Evolutionary conservation across 64 coral and sea anemone genomes (phyloP).

Genomic region (Catalaphyllia jardinei): DNA sequence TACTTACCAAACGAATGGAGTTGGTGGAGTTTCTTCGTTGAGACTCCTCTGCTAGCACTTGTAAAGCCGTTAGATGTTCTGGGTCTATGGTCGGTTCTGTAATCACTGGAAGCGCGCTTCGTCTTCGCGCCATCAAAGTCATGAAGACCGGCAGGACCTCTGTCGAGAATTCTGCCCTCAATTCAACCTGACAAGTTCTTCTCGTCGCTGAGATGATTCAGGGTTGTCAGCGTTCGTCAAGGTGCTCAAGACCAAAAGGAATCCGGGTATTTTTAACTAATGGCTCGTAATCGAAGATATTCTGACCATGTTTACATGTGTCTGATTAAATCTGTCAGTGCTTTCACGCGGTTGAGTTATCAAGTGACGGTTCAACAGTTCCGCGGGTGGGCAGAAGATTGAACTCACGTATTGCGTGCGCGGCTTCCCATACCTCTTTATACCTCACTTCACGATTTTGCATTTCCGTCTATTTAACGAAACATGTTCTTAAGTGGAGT

Average conservation of each 20-base stretch:
- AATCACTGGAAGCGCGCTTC: constrained; percentile 41
- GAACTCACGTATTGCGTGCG: background rate
- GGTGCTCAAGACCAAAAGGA: background rate
- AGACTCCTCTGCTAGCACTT: background rate
- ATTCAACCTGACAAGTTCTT: background rate
- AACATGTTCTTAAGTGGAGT: background rate
- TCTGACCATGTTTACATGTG: background rate
- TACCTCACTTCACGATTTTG: background rate
- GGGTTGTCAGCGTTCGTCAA: background rate
- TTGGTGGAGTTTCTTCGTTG: constrained; percentile 9
- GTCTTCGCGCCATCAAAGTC: background rate
- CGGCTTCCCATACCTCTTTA: background rate
- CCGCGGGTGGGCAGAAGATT: background rate
- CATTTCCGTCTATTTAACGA: background rate
- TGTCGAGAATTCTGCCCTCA: background rate
- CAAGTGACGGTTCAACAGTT: background rate
- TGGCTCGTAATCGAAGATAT: background rate
- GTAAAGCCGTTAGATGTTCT: background rate
- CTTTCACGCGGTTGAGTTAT: background rate
- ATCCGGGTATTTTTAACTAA: background rate
- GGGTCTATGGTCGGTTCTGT: constrained; percentile 12
- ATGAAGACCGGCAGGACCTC: background rate
- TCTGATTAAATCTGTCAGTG: constrained; percentile 4
- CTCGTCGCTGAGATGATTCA: background rate
- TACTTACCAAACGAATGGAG: background rate